Conservation (phyloP, 2,888 invertebrate genomes). For the Diogma glabrata region DNA sequence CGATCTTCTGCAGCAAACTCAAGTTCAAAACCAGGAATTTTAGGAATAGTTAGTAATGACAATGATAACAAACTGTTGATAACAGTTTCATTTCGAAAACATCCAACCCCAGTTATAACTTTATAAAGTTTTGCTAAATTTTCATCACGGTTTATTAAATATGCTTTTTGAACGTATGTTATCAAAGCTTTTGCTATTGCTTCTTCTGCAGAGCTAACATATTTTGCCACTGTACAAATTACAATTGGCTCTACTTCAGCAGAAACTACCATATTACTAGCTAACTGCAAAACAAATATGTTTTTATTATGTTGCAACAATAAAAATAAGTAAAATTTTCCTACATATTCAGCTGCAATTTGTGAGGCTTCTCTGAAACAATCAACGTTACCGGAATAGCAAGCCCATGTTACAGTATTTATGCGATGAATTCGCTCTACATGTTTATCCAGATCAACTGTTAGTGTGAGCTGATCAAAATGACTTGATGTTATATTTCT, state of each 20-base stretch:
- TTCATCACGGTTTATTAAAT: neutral
- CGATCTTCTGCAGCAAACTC: neutral
- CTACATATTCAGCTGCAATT: neutral
- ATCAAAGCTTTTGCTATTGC: neutral
- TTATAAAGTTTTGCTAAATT: neutral
- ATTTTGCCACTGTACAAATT: neutral
- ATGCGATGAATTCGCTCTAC: constrained; percentile 1
- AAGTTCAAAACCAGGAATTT: neutral
- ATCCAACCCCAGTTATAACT: neutral
- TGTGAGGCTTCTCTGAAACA: neutral
- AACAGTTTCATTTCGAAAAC: neutral
- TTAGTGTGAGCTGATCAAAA: neutral
- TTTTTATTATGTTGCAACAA: neutral
- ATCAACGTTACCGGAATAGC: neutral
- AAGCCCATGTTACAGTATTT: neutral
- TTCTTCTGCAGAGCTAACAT: neutral
- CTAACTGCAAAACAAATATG: too few relatives aligned
- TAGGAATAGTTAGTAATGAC: neutral
- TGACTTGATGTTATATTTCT: neutral
- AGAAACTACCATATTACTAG: neutral
- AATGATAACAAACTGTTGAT: neutral
- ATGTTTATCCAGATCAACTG: neutral
- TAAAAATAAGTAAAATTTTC: neutral
- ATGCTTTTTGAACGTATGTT: neutral
- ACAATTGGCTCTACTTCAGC: neutral